Evolutionary conservation across 2,888 invertebrate genomes (phyloP), one percentile per base, ranked within the genome.

Genomic region (Phrixothrix hirtus): DNA sequence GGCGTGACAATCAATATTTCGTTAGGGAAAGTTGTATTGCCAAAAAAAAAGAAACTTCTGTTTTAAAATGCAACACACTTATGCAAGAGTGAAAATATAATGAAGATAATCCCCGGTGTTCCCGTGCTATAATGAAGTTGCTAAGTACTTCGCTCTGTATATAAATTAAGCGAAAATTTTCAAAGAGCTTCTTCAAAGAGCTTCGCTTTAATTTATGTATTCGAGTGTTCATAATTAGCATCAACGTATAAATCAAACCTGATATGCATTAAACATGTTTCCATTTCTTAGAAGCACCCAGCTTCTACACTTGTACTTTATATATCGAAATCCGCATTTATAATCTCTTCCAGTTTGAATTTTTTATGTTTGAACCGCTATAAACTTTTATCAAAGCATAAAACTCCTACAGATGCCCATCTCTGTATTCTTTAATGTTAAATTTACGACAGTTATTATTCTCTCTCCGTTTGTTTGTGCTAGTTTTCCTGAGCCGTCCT

Each of bases 301-400:
- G 41, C 21, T 10, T 16, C 30, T 45, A 5, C 17, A 37, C 13
- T 25, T 21, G 13, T 27, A 45, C 27, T 30, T 35, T 35, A 34
- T 17, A 44, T 44, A 25, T 17, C 13, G 11, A 31, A 10, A 9
- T 13, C 12, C 27, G 25, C 15, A 11, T 3, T 11, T 39, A 32
- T 45, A 45, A 45, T 45, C 37, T 45, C 7, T 31, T 37, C 29
- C 11, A 30, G 31, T 37, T 37, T 21, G 36, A 45, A 37, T 45
- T 45, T 44, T 36, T 45, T 42, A 42, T 36, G 29, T 45, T 30
- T 29, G n/a, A 25, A n/a, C 45, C 45, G 45, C 29, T 37, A 45
- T 45, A 45, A 45, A 45, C 36, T 45, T 30, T 45, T 45, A 45
- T 37, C 37, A 45, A 35, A 37, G 31, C 45, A 35, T 45, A 45